Evolutionary conservation across 2,888 invertebrate species (phyloP).

Genomic region (Orthonychiurus folsomi): DNA sequence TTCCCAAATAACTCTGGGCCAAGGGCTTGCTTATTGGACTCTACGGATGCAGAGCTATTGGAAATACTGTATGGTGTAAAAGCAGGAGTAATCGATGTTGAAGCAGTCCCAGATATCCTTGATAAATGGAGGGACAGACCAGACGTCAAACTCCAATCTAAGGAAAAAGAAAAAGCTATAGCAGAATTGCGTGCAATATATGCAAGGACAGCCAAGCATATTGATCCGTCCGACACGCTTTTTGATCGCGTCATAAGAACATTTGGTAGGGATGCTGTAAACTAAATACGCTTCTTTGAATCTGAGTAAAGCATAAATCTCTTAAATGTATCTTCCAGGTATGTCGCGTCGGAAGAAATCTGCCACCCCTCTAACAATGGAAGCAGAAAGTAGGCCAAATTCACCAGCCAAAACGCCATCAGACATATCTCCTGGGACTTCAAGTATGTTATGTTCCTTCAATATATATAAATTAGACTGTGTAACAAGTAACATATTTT

Average conservation of each 20-base stretch:
- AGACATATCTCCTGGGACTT: too few species aligned
- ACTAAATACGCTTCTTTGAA: too few species aligned
- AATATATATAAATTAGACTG: too few species aligned
- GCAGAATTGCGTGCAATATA: background rate
- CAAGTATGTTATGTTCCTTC: too few species aligned
- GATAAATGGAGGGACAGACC: background rate
- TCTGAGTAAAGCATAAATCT: too few species aligned
- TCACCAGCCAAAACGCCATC: too few species aligned
- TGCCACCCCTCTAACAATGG: too few species aligned
- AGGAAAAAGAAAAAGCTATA: background rate
- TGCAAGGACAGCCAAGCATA: background rate
- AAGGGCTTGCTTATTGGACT: background rate
- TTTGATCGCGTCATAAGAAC: background rate
- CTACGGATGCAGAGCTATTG: background rate
- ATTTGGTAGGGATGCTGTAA: background rate
- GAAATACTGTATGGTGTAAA: background rate
- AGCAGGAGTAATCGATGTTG: background rate
- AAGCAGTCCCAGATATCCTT: background rate
- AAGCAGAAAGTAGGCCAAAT: too few species aligned
- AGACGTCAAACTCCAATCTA: background rate
- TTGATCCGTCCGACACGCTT: background rate
- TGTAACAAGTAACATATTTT: too few species aligned
- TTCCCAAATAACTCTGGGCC: background rate
- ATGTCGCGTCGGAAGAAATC: background rate
- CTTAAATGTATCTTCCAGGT: background rate